Evolutionary conservation across 2,888 invertebrate genomes (phyloP), one percentile per base, ranked within the genome.

Genomic region (Rhynchonema sp.): DNA sequence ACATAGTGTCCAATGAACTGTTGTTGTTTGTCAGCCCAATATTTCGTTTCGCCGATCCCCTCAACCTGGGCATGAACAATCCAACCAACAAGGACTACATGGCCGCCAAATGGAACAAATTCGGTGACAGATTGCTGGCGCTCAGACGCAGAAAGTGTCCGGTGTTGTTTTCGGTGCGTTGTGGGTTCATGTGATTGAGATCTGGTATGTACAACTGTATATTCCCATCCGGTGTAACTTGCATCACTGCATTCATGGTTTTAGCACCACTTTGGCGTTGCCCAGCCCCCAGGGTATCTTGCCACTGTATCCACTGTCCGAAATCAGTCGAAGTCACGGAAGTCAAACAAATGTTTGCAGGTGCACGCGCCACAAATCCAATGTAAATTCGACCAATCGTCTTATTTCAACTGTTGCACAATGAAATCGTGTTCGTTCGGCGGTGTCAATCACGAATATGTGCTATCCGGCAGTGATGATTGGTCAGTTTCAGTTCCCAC

Each of bases 371-470:
- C 2, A 20, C 20, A 17, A 26, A 55, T 62, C 1, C 20, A 59
- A 25, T 30, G n/a, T 22, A 9, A 55, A 74, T 90, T 92, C 76
- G 87, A 89, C 74, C 87, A 89, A 72, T 82, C 83, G 56, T 86
- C 87, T 63, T 92, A 91, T 74, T 90, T 88, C 71, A 91, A 91
- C 74, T 88, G 88, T 0, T 92, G 91, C 72, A 92, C 91, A 0
- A 91, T 92, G 90, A 92, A 92, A 76, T 89, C 88, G 64, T 89
- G 90, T 70, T 85, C 84, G 64, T 92, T 91, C 75, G 90, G 87
- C 25, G 91, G 91, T 0, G 83, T 84, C 53, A 80, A 82, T 30
- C 91, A 91, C 70, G 72, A 90, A 78, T 88, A 83, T 71, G 82
- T 91, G 56, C 74, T 91, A 46, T 89, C 90, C 1, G 92, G 92